Evolutionary conservation across 1,140 invertebrate species (phyloP).

Genomic region (Drosophila mayri): DNA sequence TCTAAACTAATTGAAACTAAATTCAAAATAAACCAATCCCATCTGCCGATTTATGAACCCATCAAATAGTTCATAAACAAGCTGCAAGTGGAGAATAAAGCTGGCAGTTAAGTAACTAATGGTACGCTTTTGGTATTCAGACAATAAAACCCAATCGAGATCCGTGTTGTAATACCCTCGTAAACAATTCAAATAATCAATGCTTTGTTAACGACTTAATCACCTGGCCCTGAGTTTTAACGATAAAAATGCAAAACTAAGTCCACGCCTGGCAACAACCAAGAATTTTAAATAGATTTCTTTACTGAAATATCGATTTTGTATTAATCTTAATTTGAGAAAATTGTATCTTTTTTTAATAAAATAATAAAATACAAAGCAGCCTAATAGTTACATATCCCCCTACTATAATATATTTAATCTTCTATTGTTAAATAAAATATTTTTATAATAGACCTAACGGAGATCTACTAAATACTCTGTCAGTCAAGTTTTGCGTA

Average conservation of each 20-base stretch:
- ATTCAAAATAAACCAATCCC: neutral
- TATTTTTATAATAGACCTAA: conserved; percentile 17
- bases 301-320: neutral
- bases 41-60: neutral
- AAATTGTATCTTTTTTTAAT: neutral
- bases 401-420: neutral
- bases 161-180: conserved; percentile 40
- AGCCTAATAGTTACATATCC: neutral
- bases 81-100: neutral
- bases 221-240: conserved; percentile 39
- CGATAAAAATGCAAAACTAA: conserved; percentile 47
- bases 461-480: conserved; percentile 17
- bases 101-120: conserved; percentile 1
- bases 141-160: conserved; percentile 21
- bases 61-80: neutral
- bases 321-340: neutral
- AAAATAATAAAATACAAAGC: neutral
- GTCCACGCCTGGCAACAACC: neutral
- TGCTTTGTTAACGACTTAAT: conserved; percentile 57
- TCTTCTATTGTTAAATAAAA: neutral
- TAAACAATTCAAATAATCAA: conserved; percentile 37
- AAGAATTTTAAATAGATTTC: conserved; percentile 24
- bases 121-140: conserved; percentile 10
- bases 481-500: conserved; percentile 27
- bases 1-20: neutral